Evolutionary conservation across 2,797 vertebrate genomes (phyloP), one percentile per base, ranked within the genome.

Genomic region (Gymnocypris eckloni): DNA sequence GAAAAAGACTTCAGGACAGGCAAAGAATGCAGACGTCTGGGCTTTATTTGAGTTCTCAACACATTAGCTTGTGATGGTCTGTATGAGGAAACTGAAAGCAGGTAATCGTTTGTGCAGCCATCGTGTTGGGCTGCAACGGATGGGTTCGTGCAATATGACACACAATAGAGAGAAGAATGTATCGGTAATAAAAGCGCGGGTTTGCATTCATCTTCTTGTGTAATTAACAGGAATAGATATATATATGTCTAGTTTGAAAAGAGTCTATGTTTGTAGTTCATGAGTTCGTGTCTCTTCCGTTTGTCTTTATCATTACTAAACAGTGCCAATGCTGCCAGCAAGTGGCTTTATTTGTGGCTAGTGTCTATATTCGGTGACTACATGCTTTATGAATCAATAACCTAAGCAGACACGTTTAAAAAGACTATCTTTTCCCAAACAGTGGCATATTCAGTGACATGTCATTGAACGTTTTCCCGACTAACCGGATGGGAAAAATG

Each of bases 241-340:
- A 71, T 18, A 64, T 59, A 77, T 56, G 66, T 78, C 64, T 86
- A 80, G 43, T 66, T 83, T 52, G 64, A 48, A 43, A 67, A 37
- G 41, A 50, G 43, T 87, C 39, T 25, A 69, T 87, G 70, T 70
- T 84, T 84, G 73, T 86, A 25, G 54, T 79, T 85, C 33, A 33
- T 79, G 77, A 22, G 79, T 69, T 52, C 2, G 52, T 90, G 86
- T 86, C 89, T 90, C 90, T 86, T 84, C 90, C 64, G 78, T 86
- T 85, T 79, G 88, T 88, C 80, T 90, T 91, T 86, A 91, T 90
- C 89, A 90, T 90, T 92, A 90, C 92, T 83, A 92, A 81, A 92
- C 89, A 90, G 96, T 98, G 97, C 97, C 97, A 97, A 96, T 95
- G 93, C 90, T 96, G 96, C 97, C 97, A 98, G 96, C 95, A 97